A percentile compares a stretch with the other conserved stretches of the same genome.
These are phyloP conservation scores for Synergus laeviventris DNA, from an alignment of 2,888 invertebrate species.

Conservation along the genomic window DNA sequence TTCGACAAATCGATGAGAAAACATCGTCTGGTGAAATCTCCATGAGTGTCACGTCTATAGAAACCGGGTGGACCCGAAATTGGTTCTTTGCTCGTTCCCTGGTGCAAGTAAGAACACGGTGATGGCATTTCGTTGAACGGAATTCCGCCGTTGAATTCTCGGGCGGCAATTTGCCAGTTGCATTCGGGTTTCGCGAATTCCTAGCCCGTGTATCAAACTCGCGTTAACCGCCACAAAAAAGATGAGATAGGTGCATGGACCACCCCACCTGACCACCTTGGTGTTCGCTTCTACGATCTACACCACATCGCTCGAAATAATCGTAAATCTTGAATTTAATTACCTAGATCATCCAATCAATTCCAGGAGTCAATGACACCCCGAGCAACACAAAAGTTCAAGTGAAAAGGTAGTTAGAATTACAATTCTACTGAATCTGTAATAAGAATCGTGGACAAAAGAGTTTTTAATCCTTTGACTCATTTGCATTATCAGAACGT, in stretches of 20 bases:
- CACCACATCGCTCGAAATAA: conserved; percentile 25
- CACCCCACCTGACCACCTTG: conserved; percentile 62
- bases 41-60: conserved; percentile 58
- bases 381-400: background rate
- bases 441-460: conserved; percentile 22
- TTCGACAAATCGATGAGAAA: conserved; percentile 48
- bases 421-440: conserved; percentile 10
- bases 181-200: conserved; percentile 71
- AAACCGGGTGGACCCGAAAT: conserved; percentile 57
- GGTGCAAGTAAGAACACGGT: conserved; percentile 69
- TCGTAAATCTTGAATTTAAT: conserved; percentile 25
- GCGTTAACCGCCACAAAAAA: conserved; percentile 66
- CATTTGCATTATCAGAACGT: conserved; percentile 32
- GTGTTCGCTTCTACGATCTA: conserved; percentile 49
- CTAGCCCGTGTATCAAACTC: conserved; percentile 67
- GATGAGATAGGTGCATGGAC: conserved; percentile 63
- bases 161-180: conserved; percentile 71
- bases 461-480: conserved; percentile 20
- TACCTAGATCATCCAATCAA: conserved; percentile 7
- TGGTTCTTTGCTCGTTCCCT: conserved; percentile 64
- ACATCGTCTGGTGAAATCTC: conserved; percentile 51
- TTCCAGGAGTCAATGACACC: background rate
- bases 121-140: conserved; percentile 70
- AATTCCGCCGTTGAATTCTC: conserved; percentile 70
- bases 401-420: background rate